Base-by-base conservation (phyloP, 2,797 vertebrate species). In the Hylomyscus alleni region DNA sequence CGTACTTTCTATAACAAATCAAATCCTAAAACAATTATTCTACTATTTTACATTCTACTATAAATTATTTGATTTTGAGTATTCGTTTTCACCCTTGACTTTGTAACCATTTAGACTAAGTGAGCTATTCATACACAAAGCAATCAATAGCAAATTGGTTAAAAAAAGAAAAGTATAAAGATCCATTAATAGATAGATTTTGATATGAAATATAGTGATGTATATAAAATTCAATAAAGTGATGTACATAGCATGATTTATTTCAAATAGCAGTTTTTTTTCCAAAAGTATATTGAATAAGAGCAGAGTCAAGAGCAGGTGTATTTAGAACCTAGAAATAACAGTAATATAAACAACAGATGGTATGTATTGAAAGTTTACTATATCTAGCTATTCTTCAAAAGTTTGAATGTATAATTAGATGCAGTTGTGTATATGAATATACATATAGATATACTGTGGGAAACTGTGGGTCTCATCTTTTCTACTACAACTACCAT, bases 241-340 rank as follows among this genome's bases (percentile, higher is more conserved):
- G 94, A 90, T 10, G 60, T 40, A 9, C 6, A 89, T n/a, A 29
- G 9, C 58, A 62, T 67, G 8, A 73, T 95, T 88, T 96, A 75
- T 72, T 78, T 15, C 11, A 94, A 5, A 58, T 84, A 50, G 3
- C 52, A 34, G 4, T 44, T 81, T 84, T 81, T 84, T 14, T 93
- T 95, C 67, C 19, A 94, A 93, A 96, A 81, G 13, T 60, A 91
- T 31, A 40, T 52, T 54, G 29, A 81, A 31, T 47, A 26, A 69
- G 19, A 97, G 31, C 75, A 89, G 93, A 84, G 44, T 52, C 8
- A 95, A 90, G 13, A 15, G 4, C 29, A 67, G 26, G 50, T 44
- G 19, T 4, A 77, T 69, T 91, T 86, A 50, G 76, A 93, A 89
- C 10, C 26, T 78, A 14, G 9, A 83, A 60, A 54, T 44, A 87